Evolutionary conservation across 92 coral and sea anemone genomes (phyloP).

Genomic region (Actinernus sp.): DNA sequence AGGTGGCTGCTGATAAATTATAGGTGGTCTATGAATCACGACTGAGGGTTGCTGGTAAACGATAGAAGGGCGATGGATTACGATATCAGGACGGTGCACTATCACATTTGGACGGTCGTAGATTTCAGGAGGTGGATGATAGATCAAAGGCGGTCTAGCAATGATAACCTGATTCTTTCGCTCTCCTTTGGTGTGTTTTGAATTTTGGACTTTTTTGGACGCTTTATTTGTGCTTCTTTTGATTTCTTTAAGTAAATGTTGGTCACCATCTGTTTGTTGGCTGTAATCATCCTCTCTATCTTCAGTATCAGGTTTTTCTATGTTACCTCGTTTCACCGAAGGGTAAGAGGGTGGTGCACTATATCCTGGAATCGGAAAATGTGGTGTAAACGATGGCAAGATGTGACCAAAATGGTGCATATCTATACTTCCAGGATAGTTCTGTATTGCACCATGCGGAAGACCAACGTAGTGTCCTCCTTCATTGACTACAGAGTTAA

Average conservation of each 20-base stretch:
- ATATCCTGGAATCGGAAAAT: constrained; percentile 4
- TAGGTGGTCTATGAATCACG: constrained; percentile 95
- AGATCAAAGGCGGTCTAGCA: constrained; percentile 91
- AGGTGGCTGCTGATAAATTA: constrained; percentile 91
- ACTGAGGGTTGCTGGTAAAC: constrained; percentile 97
- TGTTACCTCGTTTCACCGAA: constrained; percentile 46
- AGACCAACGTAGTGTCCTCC: constrained; percentile 94
- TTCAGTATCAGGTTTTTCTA: constrained; percentile 58
- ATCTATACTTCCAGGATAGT: constrained; percentile 66
- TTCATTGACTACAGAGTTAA: constrained; percentile 94
- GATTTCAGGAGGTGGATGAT: constrained; percentile 98
- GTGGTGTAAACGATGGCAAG: constrained; percentile 15
- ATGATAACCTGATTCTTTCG: constrained; percentile 91
- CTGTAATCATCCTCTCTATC: constrained; percentile 14
- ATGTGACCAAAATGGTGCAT: constrained; percentile 17
- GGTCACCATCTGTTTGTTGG: constrained; percentile 8
- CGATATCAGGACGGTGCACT: constrained; percentile 95
- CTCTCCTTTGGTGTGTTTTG: constrained; percentile 60
- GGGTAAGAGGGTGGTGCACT: constrained; percentile 1
- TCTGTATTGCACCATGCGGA: constrained; percentile 87
- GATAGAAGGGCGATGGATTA: constrained; percentile 91
- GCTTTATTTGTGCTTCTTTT: neutral
- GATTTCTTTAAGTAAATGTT: constrained; percentile 8
- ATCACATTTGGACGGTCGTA: constrained; percentile 92
- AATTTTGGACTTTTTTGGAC: constrained; percentile 12